Base-by-base conservation (phyloP, 1,140 invertebrate genomes). In the Drosophila sproati region DNA sequence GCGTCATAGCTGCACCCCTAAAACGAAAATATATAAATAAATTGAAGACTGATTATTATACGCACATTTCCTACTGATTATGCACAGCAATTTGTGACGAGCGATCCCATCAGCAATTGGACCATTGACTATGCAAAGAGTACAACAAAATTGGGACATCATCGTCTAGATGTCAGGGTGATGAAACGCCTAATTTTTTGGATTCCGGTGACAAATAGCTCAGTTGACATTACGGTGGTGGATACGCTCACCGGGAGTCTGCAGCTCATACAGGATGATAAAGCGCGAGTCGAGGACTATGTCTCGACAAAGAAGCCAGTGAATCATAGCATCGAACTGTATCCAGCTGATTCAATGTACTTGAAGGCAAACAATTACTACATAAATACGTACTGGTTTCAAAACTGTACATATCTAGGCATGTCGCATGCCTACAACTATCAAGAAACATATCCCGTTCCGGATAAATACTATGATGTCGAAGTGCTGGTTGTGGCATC, bases 311-410 rank as follows among this genome's bases (percentile, higher is more conserved):
- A 92, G 31, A 89, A 92, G 37, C 90, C 94, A 43, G 93, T 96
- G 2, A 93, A 93, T 70, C 94, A 96, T 77, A 93, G 92, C 48
- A 92, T 97, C 61, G 82, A 93, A 34, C 73, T 97, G 8, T 93
- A 93, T 3, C 85, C 94, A 28, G 93, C 94, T 12, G 96, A 97
- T 91, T 77, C 92, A 39, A 80, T 94, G 45, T 96, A 94, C 87
- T 79, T 96, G 20, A 93, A 92, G 8, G 91, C 93, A 20, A 95
- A 95, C 77, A 94, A 96, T 2, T 95, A 95, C 5, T 93, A 93
- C 29, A 92, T 96, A 10, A 91, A 94, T 20, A 95, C 95, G 6
- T 96, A 95, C 87, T 97, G 96, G 96, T 97, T 96, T 82, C 93
- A 96, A 48, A 95, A 97, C 83, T 97, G 96, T 81, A 93, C 94